Evolutionary conservation across 2,888 invertebrate species (phyloP), one percentile per base, ranked within the genome.

Genomic region (Heterodera filipjevi): DNA sequence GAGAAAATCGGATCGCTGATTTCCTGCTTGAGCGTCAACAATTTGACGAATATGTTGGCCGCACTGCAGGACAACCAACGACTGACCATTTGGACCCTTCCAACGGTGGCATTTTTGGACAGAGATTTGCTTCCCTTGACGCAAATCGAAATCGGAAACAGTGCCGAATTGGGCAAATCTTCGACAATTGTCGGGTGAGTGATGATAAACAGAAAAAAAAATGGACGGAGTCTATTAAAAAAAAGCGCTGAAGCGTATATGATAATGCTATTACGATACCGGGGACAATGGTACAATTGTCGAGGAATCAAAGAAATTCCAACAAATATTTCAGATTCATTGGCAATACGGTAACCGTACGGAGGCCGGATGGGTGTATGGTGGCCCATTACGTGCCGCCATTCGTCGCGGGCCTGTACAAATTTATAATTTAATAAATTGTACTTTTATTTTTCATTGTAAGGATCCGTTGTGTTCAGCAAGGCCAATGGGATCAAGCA

Each of bases 311-410:
- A n/a, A n/a, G n/a, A n/a, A n/a, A n/a, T n/a, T n/a, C n/a, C n/a
- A 32, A 80, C 27, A 33, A 30, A 79, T 76, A 27, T 2, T 53
- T 32, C 59, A 93, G 93, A 85, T 94, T 96, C 86, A 93, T 94
- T 85, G 94, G 95, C 80, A 94, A 94, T 80, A 93, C 94, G 77
- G 93, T 95, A 0, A 93, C 93, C 1, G 92, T 98, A 73, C 92
- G 95, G 80, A 93, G 95, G 66, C 93, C 94, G 0, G 95, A 97
- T 87, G 98, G 98, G 0, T 94, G 96, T 0, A 90, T 95, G 19
- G 91, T 96, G 46, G 93, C 93, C 81, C 91, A 93, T 10, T 92
- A 93, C 0, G 92, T 94, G 71, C 93, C 94, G 0, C 93, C 93
- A 0, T 94, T 94, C 87, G 91, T 91, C 0, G 89, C 90, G 22